Evolutionary conservation across 30 jellyfish, hydroid and myxozoan genomes (phyloP).

Genomic region (Hydra vulgaris): DNA sequence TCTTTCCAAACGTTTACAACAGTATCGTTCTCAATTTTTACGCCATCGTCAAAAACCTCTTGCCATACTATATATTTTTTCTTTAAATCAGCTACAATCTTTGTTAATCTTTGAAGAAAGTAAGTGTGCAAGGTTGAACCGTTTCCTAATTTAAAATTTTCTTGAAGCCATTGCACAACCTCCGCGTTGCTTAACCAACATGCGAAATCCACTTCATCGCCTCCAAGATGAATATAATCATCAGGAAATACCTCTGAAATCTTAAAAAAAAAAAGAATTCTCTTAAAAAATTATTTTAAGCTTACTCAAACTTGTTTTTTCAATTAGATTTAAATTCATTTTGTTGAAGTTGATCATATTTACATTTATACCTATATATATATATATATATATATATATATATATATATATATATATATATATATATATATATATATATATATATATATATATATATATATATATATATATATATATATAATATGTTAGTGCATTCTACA

Average conservation of each 20-base stretch:
- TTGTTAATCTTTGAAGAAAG: slow-evolving; percentile 34
- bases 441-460: no score
- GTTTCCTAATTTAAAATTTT: neutral
- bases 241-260: slow-evolving; percentile 62
- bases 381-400: no score
- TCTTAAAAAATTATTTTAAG: neutral
- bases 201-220: slow-evolving; percentile 82
- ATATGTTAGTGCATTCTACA: no score
- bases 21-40: slow-evolving; percentile 38
- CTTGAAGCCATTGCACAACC: slow-evolving; percentile 14
- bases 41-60: slow-evolving; percentile 85
- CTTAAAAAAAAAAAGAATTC: neutral
- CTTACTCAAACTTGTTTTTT: no score
- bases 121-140: slow-evolving; percentile 13
- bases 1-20: slow-evolving; percentile 65
- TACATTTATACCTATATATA: no score
- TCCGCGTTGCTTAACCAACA: slow-evolving; percentile 51
- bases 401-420: no score
- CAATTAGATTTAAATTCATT: no score
- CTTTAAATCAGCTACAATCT: slow-evolving; percentile 35
- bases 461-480: no score
- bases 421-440: no score
- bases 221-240: slow-evolving; percentile 68
- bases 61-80: slow-evolving; percentile 74
- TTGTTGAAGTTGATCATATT: no score